These are phyloP conservation scores for Leuciscus idus DNA, from an alignment of 2,113 vertebrate species.

Conservation along the genomic window DNA sequence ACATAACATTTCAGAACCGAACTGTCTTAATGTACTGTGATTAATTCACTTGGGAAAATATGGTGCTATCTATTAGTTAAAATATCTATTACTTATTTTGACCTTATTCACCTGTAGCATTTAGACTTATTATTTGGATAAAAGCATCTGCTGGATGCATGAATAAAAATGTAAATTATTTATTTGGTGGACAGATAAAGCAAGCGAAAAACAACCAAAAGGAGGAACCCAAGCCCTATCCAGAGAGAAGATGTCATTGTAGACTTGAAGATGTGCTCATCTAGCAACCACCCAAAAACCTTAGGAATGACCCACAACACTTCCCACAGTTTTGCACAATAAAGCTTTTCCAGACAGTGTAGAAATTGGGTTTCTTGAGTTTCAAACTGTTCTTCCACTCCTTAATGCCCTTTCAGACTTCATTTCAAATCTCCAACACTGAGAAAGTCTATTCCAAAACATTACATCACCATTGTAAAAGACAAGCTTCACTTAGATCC, in stretches of 20 bases:
- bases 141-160: neutral
- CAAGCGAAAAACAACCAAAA: neutral
- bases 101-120: too few species aligned
- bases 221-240: neutral
- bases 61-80: too few species aligned
- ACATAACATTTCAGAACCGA: too few species aligned
- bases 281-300: neutral
- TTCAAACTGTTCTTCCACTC: neutral
- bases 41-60: too few species aligned
- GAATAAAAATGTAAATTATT: neutral
- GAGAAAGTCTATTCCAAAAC: constrained; percentile 45
- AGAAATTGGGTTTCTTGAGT: neutral
- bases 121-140: neutral
- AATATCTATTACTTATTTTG: too few species aligned
- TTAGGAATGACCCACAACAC: neutral
- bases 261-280: neutral
- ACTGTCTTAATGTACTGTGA: too few species aligned
- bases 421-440: neutral
- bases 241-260: neutral
- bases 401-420: constrained; percentile 20
- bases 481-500: constrained; percentile 59
- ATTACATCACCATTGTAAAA: constrained; percentile 62
- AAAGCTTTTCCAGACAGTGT: neutral
- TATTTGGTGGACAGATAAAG: neutral
- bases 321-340: neutral